Conservation (phyloP, 2,113 vertebrate species). For the Arvicanthis niloticus region DNA sequence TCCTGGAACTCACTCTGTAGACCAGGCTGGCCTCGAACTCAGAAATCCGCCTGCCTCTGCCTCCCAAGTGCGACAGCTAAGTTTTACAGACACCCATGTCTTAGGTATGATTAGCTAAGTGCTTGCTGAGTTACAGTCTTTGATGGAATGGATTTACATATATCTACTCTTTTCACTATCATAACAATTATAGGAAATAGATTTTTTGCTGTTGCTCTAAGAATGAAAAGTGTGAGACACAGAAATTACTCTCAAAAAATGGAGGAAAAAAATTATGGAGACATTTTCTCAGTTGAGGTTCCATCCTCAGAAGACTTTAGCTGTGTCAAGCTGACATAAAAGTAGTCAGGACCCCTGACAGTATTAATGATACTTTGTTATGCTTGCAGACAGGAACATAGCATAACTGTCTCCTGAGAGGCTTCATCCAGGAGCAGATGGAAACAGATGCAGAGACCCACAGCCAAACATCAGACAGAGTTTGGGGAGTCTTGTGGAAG, state of each 20-base stretch:
- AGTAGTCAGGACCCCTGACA: background rate
- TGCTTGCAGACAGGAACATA: no score
- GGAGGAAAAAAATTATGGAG: background rate
- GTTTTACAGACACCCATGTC: background rate
- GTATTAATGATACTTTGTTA: no score
- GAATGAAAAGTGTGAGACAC: background rate
- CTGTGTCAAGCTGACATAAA: background rate
- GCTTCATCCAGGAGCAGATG: no score
- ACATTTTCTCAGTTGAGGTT: background rate
- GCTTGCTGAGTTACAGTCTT: background rate
- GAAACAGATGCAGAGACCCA: no score
- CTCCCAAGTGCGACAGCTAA: no score
- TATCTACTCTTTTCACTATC: background rate
- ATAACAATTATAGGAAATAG: background rate
- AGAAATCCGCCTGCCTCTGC: no score
- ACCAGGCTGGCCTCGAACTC: no score
- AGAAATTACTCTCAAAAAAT: background rate
- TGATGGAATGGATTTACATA: background rate
- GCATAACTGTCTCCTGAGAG: no score
- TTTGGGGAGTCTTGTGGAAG: no score
- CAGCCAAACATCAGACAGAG: no score
- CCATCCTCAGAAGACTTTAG: background rate
- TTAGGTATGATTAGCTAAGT: background rate
- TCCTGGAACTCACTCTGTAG: no score
- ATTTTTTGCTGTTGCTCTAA: background rate